phyloP scores from a whole-genome alignment of 2,888 invertebrate genomes.

The Pandemis cinnamomeana region DNA sequence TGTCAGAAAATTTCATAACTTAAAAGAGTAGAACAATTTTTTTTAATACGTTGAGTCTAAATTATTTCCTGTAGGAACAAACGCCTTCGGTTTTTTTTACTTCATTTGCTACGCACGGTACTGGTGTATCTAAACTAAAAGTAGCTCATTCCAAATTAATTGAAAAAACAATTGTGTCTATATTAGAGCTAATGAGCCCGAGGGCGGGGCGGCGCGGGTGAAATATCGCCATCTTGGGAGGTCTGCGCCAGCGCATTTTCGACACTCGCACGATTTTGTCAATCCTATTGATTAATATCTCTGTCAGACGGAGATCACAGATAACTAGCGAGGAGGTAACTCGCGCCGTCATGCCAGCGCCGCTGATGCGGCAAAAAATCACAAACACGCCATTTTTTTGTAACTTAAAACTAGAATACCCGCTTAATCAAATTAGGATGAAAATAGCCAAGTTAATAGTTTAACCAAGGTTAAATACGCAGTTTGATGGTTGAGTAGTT shows the following conservation, averaged over 20 bases:
- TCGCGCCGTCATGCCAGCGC: conserved; percentile 20
- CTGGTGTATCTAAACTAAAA: neutral
- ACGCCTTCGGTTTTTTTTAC: neutral
- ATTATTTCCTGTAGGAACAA: neutral
- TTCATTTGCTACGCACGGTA: neutral
- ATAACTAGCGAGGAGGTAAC: conserved; percentile 19
- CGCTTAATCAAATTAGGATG: conserved; percentile 9
- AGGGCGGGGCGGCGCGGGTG: conserved; percentile 75
- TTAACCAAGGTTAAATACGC: neutral
- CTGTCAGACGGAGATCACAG: conserved; percentile 48
- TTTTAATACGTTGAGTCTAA: neutral
- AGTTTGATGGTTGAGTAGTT: neutral
- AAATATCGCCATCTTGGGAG: conserved; percentile 81
- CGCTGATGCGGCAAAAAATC: conserved; percentile 36
- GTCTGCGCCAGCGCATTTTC: conserved; percentile 77
- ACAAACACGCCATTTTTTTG: conserved; percentile 30
- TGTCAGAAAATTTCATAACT: neutral
- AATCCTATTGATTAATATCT: conserved; percentile 78
- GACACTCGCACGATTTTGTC: conserved; percentile 83
- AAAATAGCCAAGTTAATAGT: neutral
- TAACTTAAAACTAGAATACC: conserved; percentile 11
- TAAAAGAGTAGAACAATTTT: neutral
- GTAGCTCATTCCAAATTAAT: conserved; percentile 40
- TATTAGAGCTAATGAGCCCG: conserved; percentile 80
- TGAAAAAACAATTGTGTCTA: conserved; percentile 70